These are phyloP conservation scores for Temnothorax ravouxi DNA, from an alignment of 2,888 invertebrate species.

Conservation along the genomic window DNA sequence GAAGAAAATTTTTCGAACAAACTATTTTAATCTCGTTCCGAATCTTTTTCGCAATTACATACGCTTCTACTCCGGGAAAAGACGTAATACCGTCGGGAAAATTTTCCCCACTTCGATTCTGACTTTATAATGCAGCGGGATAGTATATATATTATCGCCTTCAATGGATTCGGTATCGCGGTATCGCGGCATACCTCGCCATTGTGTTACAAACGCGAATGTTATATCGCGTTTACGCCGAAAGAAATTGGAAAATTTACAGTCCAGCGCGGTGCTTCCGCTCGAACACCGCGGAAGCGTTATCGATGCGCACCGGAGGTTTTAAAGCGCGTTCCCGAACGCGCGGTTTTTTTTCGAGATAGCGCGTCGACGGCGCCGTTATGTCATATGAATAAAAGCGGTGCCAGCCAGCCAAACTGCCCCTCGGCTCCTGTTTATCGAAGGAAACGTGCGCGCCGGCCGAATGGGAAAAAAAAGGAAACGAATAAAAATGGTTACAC, in stretches of 20 bases:
- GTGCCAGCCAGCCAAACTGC: neutral
- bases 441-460: neutral
- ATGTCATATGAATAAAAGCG: constrained; percentile 23
- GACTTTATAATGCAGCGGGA: neutral
- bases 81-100: neutral
- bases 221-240: constrained; percentile 35
- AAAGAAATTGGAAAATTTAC: constrained; percentile 57
- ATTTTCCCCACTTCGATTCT: constrained; percentile 5
- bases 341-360: constrained; percentile 23
- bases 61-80: neutral
- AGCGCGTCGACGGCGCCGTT: neutral
- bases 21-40: constrained; percentile 2
- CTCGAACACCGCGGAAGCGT: constrained; percentile 46
- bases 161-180: constrained; percentile 32
- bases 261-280: constrained; percentile 51
- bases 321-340: constrained; percentile 19
- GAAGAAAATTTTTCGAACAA: constrained; percentile 20
- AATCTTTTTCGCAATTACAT: neutral
- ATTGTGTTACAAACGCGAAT: constrained; percentile 47
- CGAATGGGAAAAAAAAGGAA: neutral
- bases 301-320: constrained; percentile 19
- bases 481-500: neutral
- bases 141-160: constrained; percentile 12
- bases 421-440: constrained; percentile 14
- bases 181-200: neutral